These are phyloP conservation scores for Orchesellides sinensis DNA, from an alignment of 2,888 invertebrate species.

Conservation along the genomic window DNA sequence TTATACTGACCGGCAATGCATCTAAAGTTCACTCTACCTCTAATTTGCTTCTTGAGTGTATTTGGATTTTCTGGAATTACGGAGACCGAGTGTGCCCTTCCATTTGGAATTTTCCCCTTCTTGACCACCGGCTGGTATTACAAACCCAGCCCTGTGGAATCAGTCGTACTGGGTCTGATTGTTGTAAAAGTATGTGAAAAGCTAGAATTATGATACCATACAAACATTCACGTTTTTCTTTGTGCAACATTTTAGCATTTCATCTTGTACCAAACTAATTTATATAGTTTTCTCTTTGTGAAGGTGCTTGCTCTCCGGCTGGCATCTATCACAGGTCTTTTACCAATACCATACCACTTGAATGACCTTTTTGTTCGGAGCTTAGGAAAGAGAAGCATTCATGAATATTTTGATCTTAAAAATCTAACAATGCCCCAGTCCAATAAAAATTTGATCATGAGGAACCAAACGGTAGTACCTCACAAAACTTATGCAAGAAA, in stretches of 20 bases:
- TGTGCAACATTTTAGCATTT: too few relatives aligned
- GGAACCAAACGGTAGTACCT: too few relatives aligned
- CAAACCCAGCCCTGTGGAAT: conserved; percentile 67
- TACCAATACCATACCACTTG: conserved; percentile 70
- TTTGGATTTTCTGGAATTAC: not conserved
- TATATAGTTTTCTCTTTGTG: too few relatives aligned
- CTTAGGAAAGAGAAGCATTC: conserved; percentile 50
- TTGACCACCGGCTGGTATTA: conserved; percentile 69
- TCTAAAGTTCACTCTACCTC: not conserved
- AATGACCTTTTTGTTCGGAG: conserved; percentile 67
- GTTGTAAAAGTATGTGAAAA: conserved; percentile 68
- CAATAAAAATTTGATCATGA: not conserved
- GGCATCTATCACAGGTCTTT: conserved; percentile 62
- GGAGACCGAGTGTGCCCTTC: conserved; percentile 59
- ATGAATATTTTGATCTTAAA: not conserved
- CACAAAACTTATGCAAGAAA: not conserved
- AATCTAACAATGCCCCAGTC: conserved; percentile 48
- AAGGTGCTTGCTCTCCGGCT: conserved; percentile 68
- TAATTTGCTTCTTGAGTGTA: not conserved
- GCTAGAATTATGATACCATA: not conserved
- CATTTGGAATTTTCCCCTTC: conserved; percentile 66
- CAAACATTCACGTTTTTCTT: not conserved
- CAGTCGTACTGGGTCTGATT: conserved; percentile 65
- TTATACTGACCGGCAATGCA: not conserved
- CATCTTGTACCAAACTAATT: not conserved